Evolutionary conservation across 2,113 vertebrate genomes (phyloP).

Genomic region (Romanogobio albipinnatus): DNA sequence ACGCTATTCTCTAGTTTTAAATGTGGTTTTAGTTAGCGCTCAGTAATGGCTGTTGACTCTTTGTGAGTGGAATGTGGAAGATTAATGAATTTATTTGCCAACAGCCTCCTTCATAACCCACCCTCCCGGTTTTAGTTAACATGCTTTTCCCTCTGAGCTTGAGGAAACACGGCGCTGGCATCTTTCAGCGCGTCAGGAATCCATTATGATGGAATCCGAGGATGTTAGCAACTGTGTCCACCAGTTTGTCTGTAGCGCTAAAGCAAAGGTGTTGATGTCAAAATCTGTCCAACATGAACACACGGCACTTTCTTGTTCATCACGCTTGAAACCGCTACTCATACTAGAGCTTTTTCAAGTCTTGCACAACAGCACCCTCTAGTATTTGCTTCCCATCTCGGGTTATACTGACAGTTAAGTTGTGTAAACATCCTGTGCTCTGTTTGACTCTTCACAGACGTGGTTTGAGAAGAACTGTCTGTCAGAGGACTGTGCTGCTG

Average conservation of each 20-base stretch:
- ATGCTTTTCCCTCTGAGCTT: constrained; percentile 61
- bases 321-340: background rate
- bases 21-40: constrained; percentile 63
- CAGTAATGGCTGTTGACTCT: constrained; percentile 68
- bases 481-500: constrained; percentile 94
- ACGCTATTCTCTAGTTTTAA: constrained; percentile 32
- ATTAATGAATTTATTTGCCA: constrained; percentile 71
- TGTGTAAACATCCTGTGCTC: constrained; percentile 64
- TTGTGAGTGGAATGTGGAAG: constrained; percentile 66
- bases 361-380: constrained; percentile 70
- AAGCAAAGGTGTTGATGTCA: background rate
- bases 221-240: constrained; percentile 23
- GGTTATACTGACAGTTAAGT: constrained; percentile 51
- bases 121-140: constrained; percentile 50
- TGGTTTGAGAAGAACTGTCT: constrained; percentile 97
- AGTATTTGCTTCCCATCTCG: constrained; percentile 41
- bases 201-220: constrained; percentile 55
- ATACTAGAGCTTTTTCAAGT: background rate
- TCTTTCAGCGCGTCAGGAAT: constrained; percentile 61
- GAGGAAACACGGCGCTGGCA: constrained; percentile 50
- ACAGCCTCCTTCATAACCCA: constrained; percentile 64
- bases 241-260: background rate
- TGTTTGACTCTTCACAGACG: constrained; percentile 79
- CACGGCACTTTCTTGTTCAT: background rate
- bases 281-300: constrained; percentile 32